A percentile compares a stretch with the other conserved stretches of the same genome.
Conservation (phyloP, 2,113 vertebrate species). For the Lathamus discolor region DNA sequence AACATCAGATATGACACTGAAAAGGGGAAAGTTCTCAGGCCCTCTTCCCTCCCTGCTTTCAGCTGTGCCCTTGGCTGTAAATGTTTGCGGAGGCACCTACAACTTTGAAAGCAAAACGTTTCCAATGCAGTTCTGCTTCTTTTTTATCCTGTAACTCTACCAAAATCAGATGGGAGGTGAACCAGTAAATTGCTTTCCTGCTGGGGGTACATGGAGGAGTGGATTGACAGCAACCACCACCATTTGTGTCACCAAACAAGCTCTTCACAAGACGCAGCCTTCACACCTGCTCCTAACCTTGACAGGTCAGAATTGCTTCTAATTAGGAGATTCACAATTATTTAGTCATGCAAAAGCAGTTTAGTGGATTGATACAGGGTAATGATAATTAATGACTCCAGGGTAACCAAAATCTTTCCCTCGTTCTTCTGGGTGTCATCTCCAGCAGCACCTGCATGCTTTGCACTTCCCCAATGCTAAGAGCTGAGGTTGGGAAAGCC, state of each 20-base stretch:
- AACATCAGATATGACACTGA: not conserved
- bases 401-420: not conserved
- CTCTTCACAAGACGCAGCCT: not conserved
- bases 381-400: not conserved
- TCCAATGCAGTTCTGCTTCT: not conserved
- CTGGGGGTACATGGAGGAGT: not conserved
- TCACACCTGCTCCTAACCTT: not conserved
- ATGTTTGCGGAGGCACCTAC: not conserved
- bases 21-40: not conserved
- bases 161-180: not conserved
- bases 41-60: not conserved
- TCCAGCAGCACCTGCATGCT: not conserved
- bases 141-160: not conserved
- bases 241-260: not conserved
- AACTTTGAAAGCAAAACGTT: not conserved
- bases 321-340: not conserved
- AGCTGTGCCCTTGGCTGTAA: not conserved
- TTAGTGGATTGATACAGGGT: not conserved
- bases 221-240: not conserved
- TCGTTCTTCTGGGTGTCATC: not conserved
- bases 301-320: not conserved
- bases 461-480: not conserved
- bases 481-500: not conserved
- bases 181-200: not conserved
- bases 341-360: not conserved